These are phyloP conservation scores for Parotocinclus haroldoi DNA, from an alignment of 2,797 vertebrate genomes.

Conservation along the genomic window DNA sequence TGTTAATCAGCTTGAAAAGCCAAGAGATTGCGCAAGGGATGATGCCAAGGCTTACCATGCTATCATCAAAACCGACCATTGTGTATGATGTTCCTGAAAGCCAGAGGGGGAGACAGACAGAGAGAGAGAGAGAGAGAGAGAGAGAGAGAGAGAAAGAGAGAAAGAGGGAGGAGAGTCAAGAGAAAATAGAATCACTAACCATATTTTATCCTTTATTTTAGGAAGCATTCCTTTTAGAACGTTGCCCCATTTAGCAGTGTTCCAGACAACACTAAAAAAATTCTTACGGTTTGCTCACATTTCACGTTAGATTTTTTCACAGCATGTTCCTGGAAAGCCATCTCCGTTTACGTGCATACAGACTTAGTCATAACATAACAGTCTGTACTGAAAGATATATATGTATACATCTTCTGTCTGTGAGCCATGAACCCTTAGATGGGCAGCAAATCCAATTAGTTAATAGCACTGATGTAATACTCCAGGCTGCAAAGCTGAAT, in stretches of 20 bases:
- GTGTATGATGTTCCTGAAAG: conserved; percentile 89
- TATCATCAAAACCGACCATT: conserved; percentile 91
- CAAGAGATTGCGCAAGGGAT: conserved; percentile 96
- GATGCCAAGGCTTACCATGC: conserved; percentile 84
- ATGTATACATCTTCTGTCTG: conserved; percentile 67
- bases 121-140: neutral
- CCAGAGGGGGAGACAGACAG: too few species aligned
- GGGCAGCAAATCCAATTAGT: conserved; percentile 73
- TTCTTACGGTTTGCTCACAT: too few species aligned
- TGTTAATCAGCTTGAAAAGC: conserved; percentile 94
- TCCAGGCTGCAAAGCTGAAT: conserved; percentile 64
- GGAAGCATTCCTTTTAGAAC: too few species aligned
- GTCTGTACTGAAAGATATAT: too few species aligned
- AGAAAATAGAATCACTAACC: too few species aligned
- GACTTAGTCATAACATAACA: too few species aligned
- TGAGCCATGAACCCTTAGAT: conserved; percentile 63
- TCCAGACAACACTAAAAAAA: too few species aligned
- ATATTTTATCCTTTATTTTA: too few species aligned
- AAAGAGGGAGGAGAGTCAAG: neutral
- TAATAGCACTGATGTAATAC: conserved; percentile 76
- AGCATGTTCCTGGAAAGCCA: too few species aligned
- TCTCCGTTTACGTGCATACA: too few species aligned
- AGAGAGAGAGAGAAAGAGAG: neutral
- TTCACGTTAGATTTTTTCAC: too few species aligned
- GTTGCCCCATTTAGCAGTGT: too few species aligned